phyloP scores from a whole-genome alignment of 1,140 invertebrate species.

The Microplitis demolitor region DNA sequence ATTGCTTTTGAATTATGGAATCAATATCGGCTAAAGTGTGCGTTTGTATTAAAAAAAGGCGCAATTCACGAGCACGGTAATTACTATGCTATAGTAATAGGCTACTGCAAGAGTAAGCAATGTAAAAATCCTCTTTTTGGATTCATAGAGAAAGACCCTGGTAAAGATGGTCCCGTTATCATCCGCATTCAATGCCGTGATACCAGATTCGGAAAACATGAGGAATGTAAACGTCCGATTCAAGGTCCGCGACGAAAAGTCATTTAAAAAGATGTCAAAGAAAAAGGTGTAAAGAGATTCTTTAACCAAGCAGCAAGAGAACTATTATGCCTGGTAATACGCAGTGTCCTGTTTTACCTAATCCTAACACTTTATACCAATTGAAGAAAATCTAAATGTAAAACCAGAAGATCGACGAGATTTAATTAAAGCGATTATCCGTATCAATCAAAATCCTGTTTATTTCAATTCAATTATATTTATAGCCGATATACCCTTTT shows the following conservation, averaged over 20 bases:
- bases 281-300: background rate
- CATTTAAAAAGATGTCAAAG: background rate
- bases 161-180: background rate
- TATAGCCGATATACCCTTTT: background rate
- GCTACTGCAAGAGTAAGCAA: background rate
- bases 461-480: background rate
- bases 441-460: background rate
- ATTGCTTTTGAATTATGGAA: background rate
- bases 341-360: background rate
- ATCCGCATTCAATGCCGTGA: background rate
- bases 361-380: background rate
- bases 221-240: background rate
- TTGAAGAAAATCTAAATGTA: background rate
- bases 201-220: background rate
- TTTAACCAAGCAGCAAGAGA: background rate
- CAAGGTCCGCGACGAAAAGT: background rate
- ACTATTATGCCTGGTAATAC: background rate
- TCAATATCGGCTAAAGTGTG: background rate
- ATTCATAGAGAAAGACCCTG: background rate
- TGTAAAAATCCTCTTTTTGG: background rate
- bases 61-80: background rate
- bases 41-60: background rate
- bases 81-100: background rate
- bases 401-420: background rate
- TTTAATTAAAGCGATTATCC: background rate